These are phyloP conservation scores for Pogonomyrmex barbatus DNA, from an alignment of 1,140 invertebrate species.

Conservation along the genomic window DNA sequence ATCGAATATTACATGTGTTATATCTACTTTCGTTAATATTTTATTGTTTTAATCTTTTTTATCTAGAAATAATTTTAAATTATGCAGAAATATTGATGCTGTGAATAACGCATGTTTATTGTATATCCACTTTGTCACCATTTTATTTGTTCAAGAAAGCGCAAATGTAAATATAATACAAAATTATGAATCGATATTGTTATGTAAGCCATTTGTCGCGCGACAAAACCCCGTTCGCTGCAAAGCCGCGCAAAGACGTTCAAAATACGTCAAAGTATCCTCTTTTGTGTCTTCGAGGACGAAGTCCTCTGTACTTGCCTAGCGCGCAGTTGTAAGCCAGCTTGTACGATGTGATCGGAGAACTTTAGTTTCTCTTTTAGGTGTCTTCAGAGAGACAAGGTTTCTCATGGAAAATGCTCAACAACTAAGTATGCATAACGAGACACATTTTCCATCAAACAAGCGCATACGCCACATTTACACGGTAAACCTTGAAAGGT, in stretches of 20 bases:
- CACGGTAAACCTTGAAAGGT: not conserved
- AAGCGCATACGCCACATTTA: not conserved
- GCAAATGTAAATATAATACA: not conserved
- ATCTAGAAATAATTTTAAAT: not conserved
- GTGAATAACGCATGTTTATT: not conserved
- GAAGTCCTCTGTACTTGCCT: not conserved
- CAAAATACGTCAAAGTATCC: constrained; percentile 34
- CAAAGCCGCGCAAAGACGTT: constrained; percentile 19
- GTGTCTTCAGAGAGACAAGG: not conserved
- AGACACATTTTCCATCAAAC: not conserved
- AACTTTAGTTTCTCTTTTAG: constrained; percentile 35
- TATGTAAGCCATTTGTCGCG: constrained; percentile 13
- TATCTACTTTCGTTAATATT: not conserved
- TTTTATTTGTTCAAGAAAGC: not conserved
- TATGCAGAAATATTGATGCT: not conserved
- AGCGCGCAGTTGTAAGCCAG: not conserved
- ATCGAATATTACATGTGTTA: not conserved
- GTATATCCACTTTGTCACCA: not conserved
- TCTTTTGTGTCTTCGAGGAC: constrained; percentile 1
- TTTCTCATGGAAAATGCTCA: constrained; percentile 16
- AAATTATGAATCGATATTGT: constrained; percentile 1
- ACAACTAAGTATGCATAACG: not conserved
- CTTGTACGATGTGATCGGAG: constrained; percentile 1
- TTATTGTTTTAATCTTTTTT: not conserved
- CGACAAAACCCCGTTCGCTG: not conserved